A percentile compares a stretch with the other conserved stretches of the same genome.
These are phyloP conservation scores for Sebastes itinus DNA, from an alignment of 2,797 vertebrate species.

Conservation along the genomic window DNA sequence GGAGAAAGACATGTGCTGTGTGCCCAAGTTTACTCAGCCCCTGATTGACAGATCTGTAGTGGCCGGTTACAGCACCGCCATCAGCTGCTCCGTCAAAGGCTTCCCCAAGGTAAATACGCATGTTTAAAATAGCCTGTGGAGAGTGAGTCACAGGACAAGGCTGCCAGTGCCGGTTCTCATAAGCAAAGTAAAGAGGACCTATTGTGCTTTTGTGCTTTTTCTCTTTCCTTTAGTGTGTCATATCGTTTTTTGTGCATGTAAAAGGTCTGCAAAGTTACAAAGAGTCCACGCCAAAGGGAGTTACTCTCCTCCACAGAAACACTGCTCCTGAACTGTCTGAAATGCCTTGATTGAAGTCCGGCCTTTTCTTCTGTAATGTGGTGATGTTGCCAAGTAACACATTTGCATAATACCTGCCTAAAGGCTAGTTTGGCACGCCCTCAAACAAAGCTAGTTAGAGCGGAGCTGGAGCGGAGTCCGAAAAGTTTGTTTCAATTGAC, in stretches of 20 bases:
- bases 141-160: conserved; percentile 3
- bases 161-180: conserved; percentile 10
- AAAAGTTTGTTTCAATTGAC: too few species aligned
- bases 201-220: background rate
- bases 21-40: conserved; percentile 89
- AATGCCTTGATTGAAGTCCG: too few species aligned
- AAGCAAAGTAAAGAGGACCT: background rate
- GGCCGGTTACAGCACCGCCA: conserved; percentile 88
- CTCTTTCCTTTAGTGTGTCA: background rate
- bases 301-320: too few species aligned
- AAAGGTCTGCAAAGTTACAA: background rate
- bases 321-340: too few species aligned
- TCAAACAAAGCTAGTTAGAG: too few species aligned
- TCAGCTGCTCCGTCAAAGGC: conserved; percentile 89
- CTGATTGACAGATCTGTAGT: conserved; percentile 87
- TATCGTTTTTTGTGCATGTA: background rate
- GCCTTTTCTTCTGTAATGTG: too few species aligned
- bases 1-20: conserved; percentile 84
- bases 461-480: too few species aligned
- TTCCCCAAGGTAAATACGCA: conserved; percentile 84
- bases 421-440: too few species aligned
- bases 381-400: too few species aligned
- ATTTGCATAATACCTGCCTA: too few species aligned
- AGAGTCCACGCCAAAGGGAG: background rate
- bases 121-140: conserved; percentile 8